A percentile compares a stretch with the other conserved stretches of the same genome.
Conservation (phyloP, 2,797 vertebrate genomes). For the Zalophus californianus region DNA sequence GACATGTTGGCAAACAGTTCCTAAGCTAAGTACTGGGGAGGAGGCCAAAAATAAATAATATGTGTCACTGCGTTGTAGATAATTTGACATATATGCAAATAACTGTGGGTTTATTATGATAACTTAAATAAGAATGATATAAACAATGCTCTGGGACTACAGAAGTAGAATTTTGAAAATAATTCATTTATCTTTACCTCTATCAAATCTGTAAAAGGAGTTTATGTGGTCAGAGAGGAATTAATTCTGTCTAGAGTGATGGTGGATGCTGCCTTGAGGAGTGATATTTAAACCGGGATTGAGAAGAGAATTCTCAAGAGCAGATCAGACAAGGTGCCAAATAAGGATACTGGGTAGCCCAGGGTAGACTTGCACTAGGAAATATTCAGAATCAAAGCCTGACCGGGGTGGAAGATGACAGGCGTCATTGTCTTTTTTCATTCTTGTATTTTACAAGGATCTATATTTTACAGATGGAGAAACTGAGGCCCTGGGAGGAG, state of each 20-base stretch:
- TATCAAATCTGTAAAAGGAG: background rate
- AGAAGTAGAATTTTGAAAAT: background rate
- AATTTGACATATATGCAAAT: background rate
- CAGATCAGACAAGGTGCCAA: background rate
- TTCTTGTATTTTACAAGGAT: background rate
- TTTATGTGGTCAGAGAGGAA: background rate
- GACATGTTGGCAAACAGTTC: background rate
- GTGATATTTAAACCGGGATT: background rate
- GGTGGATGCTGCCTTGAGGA: background rate
- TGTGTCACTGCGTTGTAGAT: background rate
- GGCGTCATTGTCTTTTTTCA: background rate
- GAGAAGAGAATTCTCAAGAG: background rate
- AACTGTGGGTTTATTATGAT: background rate
- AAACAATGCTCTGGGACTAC: background rate
- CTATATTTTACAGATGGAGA: background rate
- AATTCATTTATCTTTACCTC: background rate
- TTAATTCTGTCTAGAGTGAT: background rate
- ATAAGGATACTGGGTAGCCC: fast-evolving
- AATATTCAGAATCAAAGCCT: background rate
- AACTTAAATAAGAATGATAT: background rate
- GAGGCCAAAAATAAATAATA: background rate
- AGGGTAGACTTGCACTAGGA: background rate
- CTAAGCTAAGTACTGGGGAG: background rate
- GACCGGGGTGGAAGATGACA: background rate
- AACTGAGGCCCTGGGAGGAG: background rate